These are phyloP conservation scores for Sterrhoptilus dennistouni DNA, from an alignment of 2,113 vertebrate species.

Conservation along the genomic window DNA sequence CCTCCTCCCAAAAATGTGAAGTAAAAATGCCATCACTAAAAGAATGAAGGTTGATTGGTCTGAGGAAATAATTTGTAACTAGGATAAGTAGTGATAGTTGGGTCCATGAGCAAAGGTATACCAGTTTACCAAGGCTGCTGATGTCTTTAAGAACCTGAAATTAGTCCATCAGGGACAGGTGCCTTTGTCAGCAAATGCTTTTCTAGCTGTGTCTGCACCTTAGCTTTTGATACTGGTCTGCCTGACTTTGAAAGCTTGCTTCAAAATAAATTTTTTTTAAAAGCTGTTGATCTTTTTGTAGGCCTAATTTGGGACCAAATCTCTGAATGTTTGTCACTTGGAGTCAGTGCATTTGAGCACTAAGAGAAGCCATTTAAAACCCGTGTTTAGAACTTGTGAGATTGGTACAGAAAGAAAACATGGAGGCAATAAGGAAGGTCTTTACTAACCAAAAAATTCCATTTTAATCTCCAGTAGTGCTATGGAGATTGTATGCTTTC, in stretches of 20 bases:
- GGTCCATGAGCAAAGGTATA: background rate
- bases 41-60: background rate
- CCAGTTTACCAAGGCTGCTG: background rate
- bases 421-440: background rate
- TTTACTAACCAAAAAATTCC: background rate
- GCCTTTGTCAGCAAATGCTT: background rate
- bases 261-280: background rate
- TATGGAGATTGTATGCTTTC: background rate
- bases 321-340: background rate
- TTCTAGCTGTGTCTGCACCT: background rate
- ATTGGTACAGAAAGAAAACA: background rate
- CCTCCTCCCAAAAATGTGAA: background rate
- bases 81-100: background rate
- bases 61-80: background rate
- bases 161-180: background rate
- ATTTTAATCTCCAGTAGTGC: background rate
- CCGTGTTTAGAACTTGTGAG: background rate
- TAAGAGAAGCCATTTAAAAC: background rate
- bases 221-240: background rate
- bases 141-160: background rate
- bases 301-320: background rate
- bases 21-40: background rate
- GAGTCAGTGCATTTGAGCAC: background rate
- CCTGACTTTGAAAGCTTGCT: background rate
- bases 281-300: background rate